Conservation (phyloP, 1,140 invertebrate species). For the Megalopta genalis region DNA sequence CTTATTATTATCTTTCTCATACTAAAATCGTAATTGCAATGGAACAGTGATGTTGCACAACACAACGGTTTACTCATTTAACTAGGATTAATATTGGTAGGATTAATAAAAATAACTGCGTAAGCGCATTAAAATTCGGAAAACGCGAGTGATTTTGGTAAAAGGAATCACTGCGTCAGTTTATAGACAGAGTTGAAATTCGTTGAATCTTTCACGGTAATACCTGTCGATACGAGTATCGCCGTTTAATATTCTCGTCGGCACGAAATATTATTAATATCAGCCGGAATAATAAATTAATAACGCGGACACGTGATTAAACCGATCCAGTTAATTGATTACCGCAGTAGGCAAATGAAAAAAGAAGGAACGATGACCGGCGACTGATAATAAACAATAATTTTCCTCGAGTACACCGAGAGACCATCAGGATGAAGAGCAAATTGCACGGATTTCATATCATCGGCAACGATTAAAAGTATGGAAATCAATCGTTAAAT, state of each 20-base stretch:
- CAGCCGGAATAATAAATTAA: conserved; percentile 42
- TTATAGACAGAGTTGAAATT: too few relatives aligned
- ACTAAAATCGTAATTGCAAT: too few relatives aligned
- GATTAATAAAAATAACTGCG: too few relatives aligned
- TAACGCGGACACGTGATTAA: conserved; percentile 45
- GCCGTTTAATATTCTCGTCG: conserved; percentile 38
- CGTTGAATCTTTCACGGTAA: neutral
- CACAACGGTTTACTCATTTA: too few relatives aligned
- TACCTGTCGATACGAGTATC: conserved; percentile 9
- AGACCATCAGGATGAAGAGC: conserved; percentile 32
- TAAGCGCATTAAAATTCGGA: too few relatives aligned
- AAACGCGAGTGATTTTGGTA: too few relatives aligned
- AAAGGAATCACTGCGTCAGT: too few relatives aligned
- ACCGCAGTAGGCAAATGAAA: conserved; percentile 28
- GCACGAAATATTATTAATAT: conserved; percentile 39
- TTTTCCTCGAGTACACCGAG: conserved; percentile 34
- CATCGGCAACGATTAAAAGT: conserved; percentile 43
- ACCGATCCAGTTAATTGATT: conserved; percentile 42
- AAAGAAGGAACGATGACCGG: conserved; percentile 27
- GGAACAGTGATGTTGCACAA: too few relatives aligned
- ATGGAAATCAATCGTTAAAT: conserved; percentile 47
- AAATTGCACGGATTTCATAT: conserved; percentile 30
- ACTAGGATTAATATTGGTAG: too few relatives aligned
- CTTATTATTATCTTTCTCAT: too few relatives aligned
- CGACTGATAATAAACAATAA: conserved; percentile 40